phyloP scores from a whole-genome alignment of 2,797 vertebrate species.

The Pipistrellus kuhlii region DNA sequence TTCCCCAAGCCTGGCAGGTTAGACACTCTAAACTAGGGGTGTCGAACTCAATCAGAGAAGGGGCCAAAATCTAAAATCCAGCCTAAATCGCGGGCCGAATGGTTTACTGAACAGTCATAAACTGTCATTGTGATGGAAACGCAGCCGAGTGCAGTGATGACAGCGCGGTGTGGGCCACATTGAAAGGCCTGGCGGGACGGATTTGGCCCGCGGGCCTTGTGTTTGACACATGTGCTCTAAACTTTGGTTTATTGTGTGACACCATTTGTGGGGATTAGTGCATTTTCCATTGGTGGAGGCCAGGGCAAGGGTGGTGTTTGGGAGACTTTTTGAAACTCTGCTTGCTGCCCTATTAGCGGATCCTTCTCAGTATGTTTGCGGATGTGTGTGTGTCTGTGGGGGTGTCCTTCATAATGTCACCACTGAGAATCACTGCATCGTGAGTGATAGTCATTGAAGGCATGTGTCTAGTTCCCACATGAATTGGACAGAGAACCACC shows the following conservation, averaged over 20 bases:
- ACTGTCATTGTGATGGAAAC: no score
- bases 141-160: no score
- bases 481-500: background rate
- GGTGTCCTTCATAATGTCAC: background rate
- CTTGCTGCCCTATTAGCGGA: background rate
- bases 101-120: no score
- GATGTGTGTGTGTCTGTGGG: no score
- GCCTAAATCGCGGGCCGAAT: no score
- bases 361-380: background rate
- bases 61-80: no score
- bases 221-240: no score
- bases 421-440: background rate
- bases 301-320: background rate
- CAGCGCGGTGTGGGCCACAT: no score
- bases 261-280: background rate
- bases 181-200: no score
- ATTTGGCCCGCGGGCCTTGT: no score
- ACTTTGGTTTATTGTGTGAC: slow-evolving; percentile 21
- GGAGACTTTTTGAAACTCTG: slow-evolving; percentile 23
- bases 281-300: background rate
- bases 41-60: no score
- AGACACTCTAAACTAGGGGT: no score
- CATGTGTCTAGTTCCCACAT: background rate
- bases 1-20: background rate
- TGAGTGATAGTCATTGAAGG: background rate